Evolutionary conservation across 2,113 vertebrate species (phyloP).

Genomic region (Tauraco erythrolophus): DNA sequence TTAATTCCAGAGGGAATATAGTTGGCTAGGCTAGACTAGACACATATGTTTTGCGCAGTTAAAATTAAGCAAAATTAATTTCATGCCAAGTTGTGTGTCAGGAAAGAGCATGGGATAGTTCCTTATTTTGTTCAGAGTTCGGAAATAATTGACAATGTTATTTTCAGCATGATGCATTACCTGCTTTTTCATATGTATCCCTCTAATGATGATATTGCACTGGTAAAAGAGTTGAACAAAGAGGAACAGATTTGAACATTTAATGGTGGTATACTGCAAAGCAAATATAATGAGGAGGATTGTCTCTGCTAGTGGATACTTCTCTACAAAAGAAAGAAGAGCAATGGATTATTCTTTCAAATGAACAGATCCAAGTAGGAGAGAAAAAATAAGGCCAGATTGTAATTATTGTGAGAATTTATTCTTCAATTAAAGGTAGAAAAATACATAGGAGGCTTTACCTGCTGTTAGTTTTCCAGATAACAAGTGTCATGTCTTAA

Average conservation of each 20-base stretch:
- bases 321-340: neutral
- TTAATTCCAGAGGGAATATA: neutral
- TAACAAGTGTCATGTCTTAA: neutral
- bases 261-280: neutral
- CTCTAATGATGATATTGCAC: neutral
- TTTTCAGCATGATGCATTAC: neutral
- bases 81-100: neutral
- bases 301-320: neutral
- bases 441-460: neutral
- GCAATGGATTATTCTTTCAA: neutral
- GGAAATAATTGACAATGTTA: neutral
- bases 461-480: neutral
- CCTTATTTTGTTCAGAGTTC: neutral
- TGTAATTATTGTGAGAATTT: neutral
- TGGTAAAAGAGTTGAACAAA: neutral
- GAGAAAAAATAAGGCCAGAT: neutral
- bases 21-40: neutral
- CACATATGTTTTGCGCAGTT: neutral
- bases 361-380: neutral
- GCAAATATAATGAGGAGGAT: neutral
- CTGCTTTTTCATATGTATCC: neutral
- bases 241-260: neutral
- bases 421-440: neutral
- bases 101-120: neutral
- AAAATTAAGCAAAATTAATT: neutral